Conservation (phyloP, 2,888 invertebrate species). For the Agriopis leucophaearia region DNA sequence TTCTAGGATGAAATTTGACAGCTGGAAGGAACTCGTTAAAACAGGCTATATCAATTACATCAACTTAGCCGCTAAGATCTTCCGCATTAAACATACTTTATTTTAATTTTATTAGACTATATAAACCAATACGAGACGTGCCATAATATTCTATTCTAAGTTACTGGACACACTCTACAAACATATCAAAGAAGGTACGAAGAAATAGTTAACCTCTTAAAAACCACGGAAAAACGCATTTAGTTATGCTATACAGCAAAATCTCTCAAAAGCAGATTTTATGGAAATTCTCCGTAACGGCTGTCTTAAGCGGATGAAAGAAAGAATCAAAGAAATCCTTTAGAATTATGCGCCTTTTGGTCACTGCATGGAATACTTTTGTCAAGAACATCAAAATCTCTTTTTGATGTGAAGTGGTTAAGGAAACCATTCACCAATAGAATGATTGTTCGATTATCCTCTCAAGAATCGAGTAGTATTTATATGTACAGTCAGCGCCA, state of each 20-base stretch:
- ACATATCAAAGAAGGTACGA: not conserved
- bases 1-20: too few species aligned
- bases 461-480: not conserved
- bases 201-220: conserved; percentile 7
- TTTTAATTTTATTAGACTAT: too few species aligned
- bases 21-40: too few species aligned
- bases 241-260: conserved; percentile 10
- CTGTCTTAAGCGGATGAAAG: conserved; percentile 24
- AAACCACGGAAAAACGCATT: conserved; percentile 11
- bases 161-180: not conserved
- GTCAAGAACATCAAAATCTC: not conserved
- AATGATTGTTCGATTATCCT: conserved; percentile 8
- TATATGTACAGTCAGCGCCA: not conserved
- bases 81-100: too few species aligned
- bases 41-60: too few species aligned
- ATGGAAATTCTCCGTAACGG: conserved; percentile 18
- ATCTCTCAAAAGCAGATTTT: conserved; percentile 19
- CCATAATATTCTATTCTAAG: not conserved
- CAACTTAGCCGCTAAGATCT: too few species aligned
- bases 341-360: conserved; percentile 18
- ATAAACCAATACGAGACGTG: too few species aligned
- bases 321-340: conserved; percentile 25
- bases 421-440: conserved; percentile 1
- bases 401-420: conserved; percentile 11
- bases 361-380: conserved; percentile 4